Percentiles rank a stretch among this genome's conserved stretches.
These are phyloP conservation scores for Phania funesta DNA, from an alignment of 2,888 invertebrate species.

Conservation along the genomic window DNA sequence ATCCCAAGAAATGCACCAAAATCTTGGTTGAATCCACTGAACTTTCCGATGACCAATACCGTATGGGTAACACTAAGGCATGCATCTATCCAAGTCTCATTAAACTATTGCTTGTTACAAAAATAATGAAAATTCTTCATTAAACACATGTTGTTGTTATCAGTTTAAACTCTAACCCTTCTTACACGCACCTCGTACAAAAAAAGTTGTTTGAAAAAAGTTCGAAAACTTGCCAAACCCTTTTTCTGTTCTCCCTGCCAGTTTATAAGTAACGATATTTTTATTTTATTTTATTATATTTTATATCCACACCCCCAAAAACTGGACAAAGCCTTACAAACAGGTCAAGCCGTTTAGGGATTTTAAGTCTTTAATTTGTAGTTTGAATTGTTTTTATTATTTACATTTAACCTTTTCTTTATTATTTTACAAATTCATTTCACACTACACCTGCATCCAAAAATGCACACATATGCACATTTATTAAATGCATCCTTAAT, in stretches of 20 bases:
- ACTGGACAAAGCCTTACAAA: not conserved
- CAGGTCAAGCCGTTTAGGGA: not conserved
- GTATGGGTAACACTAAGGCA: constrained; percentile 99
- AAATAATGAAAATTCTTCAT: constrained; percentile 58
- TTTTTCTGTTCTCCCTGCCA: too few relatives aligned
- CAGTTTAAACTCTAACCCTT: not conserved
- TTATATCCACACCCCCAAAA: not conserved
- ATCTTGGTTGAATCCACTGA: constrained; percentile 90
- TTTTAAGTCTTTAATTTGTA: constrained; percentile 7
- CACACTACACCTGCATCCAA: constrained; percentile 8
- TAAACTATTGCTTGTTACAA: constrained; percentile 36
- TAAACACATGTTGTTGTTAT: constrained; percentile 11
- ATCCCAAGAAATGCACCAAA: constrained; percentile 91
- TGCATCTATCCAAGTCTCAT: constrained; percentile 79
- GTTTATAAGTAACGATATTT: not conserved
- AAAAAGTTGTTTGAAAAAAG: constrained; percentile 31
- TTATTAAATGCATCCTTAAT: not conserved
- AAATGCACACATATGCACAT: not conserved
- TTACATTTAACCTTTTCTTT: constrained; percentile 13
- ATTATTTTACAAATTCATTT: constrained; percentile 29
- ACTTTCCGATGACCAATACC: constrained; percentile 94
- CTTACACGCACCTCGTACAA: not conserved
- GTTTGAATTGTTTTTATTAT: constrained; percentile 19
- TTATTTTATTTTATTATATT: constrained; percentile 3
- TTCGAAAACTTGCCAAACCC: constrained; percentile 32